A percentile compares a stretch with the other conserved stretches of the same genome.
phyloP scores from a whole-genome alignment of 2,113 vertebrate genomes.

The Onychorhynchus coronatus region DNA sequence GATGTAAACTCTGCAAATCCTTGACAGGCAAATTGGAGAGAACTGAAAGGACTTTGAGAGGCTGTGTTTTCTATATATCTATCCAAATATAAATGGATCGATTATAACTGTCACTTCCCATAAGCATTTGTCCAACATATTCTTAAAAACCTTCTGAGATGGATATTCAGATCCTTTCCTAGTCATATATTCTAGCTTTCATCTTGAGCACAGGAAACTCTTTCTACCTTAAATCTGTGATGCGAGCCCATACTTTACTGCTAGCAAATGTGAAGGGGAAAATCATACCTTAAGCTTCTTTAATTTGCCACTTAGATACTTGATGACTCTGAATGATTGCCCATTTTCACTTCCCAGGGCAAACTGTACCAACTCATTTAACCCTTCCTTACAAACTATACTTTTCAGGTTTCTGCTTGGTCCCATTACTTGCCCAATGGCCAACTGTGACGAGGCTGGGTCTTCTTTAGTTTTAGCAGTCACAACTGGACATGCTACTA shows the following conservation, averaged over 20 bases:
- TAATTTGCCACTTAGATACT: neutral
- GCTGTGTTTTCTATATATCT: neutral
- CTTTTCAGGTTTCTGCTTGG: neutral
- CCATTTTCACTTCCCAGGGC: neutral
- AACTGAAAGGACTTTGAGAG: neutral
- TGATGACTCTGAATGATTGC: neutral
- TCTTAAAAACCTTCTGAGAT: neutral
- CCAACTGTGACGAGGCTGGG: neutral
- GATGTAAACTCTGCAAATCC: neutral
- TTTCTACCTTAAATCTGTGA: neutral
- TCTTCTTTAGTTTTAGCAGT: neutral
- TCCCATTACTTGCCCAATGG: neutral
- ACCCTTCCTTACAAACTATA: neutral
- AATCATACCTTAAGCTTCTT: neutral
- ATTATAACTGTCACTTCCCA: neutral
- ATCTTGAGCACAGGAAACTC: neutral
- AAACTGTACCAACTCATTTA: neutral
- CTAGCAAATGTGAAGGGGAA: neutral
- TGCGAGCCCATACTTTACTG: neutral
- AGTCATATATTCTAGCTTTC: neutral
- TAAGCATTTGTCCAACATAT: neutral
- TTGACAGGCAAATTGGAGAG: neutral
- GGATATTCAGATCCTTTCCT: neutral
- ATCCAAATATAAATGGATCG: neutral
- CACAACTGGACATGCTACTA: neutral